Conservation (phyloP, 1,140 invertebrate species). For the Temnothorax nylanderi region DNA sequence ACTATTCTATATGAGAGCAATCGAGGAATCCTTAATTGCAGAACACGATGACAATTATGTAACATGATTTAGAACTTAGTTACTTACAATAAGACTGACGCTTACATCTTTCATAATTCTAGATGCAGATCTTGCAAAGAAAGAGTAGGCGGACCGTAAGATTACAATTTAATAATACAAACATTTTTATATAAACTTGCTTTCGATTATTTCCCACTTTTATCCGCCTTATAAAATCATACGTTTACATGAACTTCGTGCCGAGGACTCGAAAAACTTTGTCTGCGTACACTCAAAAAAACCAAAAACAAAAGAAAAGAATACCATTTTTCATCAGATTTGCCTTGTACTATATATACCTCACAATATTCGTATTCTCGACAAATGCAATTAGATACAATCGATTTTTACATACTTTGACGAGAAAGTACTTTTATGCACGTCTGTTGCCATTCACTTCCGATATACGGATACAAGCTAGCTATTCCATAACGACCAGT, state of each 20-base stretch:
- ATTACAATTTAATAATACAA: conserved; percentile 60
- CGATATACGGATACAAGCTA: conserved; percentile 74
- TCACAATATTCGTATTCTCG: conserved; percentile 38
- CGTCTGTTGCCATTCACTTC: conserved; percentile 66
- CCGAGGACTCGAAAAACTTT: conserved; percentile 50
- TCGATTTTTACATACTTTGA: conserved; percentile 56
- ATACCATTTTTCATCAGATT: conserved; percentile 27
- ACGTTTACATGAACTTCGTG: conserved; percentile 45
- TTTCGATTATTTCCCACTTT: conserved; percentile 49
- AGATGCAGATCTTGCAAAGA: conserved; percentile 65
- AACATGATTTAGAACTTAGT: conserved; percentile 67
- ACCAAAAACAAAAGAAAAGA: conserved; percentile 58
- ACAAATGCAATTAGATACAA: conserved; percentile 58
- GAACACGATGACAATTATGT: conserved; percentile 59
- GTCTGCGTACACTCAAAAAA: conserved; percentile 60
- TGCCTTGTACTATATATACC: conserved; percentile 50
- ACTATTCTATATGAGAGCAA: conserved; percentile 59
- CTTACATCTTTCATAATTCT: conserved; percentile 66
- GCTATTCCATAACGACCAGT: conserved; percentile 65
- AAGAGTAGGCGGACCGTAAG: conserved; percentile 42
- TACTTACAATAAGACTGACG: conserved; percentile 68
- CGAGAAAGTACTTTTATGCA: conserved; percentile 61
- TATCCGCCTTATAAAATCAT: conserved; percentile 54
- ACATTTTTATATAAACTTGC: conserved; percentile 50
- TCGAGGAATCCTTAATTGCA: conserved; percentile 65